These are phyloP conservation scores for Cygnus olor DNA, from an alignment of 2,797 vertebrate species.

Conservation along the genomic window DNA sequence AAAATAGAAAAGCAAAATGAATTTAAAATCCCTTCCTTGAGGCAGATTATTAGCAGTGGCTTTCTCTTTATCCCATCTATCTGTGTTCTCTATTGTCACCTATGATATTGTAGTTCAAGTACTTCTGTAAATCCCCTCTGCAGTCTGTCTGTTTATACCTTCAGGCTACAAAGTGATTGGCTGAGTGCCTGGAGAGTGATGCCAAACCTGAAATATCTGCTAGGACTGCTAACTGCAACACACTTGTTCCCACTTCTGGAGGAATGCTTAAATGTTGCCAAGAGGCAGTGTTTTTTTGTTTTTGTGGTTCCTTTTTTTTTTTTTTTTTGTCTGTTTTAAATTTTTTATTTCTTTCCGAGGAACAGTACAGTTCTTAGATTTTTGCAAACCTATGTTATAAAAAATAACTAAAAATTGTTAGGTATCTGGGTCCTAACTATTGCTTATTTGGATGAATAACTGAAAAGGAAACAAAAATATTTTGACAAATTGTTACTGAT, in stretches of 20 bases:
- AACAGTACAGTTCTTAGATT: background rate
- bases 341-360: background rate
- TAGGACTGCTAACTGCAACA: background rate
- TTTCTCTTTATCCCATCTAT: background rate
- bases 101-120: constrained; percentile 13
- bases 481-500: background rate
- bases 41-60: constrained; percentile 11
- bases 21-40: constrained; percentile 8
- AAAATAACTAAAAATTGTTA: background rate
- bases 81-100: constrained; percentile 12
- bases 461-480: background rate
- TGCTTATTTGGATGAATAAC: background rate
- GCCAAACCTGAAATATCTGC: constrained; percentile 46
- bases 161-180: constrained; percentile 38
- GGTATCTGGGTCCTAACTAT: background rate
- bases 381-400: background rate
- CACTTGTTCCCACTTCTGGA: background rate
- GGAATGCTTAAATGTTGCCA: background rate
- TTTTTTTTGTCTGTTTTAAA: no score
- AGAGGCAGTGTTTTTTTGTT: background rate
- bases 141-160: constrained; percentile 28
- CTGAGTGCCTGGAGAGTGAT: background rate
- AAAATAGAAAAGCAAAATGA: constrained; percentile 10
- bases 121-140: constrained; percentile 8
- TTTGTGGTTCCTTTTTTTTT: no score